These are phyloP conservation scores for Ectobius pallidus DNA, from an alignment of 2,888 invertebrate genomes.

Conservation along the genomic window DNA sequence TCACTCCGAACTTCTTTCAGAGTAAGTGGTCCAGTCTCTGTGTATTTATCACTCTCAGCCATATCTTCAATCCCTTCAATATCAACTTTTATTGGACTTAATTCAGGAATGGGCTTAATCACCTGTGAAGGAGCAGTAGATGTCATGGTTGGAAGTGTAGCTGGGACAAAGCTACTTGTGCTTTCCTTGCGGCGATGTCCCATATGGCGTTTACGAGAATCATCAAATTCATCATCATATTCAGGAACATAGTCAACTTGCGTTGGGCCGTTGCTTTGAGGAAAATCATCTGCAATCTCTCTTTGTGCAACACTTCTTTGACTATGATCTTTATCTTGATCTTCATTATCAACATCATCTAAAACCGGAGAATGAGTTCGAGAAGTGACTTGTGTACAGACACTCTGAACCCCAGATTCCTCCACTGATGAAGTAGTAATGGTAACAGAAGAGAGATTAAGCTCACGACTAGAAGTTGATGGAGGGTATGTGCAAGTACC, in stretches of 20 bases:
- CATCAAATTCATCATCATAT: constrained; percentile 55
- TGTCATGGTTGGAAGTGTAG: constrained; percentile 44
- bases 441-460: constrained; percentile 58
- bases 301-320: not conserved
- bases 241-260: constrained; percentile 60
- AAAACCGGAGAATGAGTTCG: constrained; percentile 50
- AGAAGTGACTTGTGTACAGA: constrained; percentile 63
- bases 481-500: constrained; percentile 56
- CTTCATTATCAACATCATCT: constrained; percentile 37
- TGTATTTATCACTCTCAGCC: constrained; percentile 54
- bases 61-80: constrained; percentile 48
- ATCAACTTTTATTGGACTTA: constrained; percentile 45
- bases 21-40: constrained; percentile 50
- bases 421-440: constrained; percentile 58
- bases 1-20: constrained; percentile 56
- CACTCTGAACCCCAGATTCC: constrained; percentile 59
- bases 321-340: constrained; percentile 42
- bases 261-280: constrained; percentile 57
- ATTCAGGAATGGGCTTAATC: constrained; percentile 43
- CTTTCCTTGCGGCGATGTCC: constrained; percentile 65
- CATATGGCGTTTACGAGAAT: constrained; percentile 50
- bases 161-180: constrained; percentile 53
- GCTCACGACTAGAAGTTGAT: constrained; percentile 47
- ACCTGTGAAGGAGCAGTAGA: constrained; percentile 15
- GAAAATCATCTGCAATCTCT: constrained; percentile 38